Percentiles rank a stretch among this genome's conserved stretches.
phyloP scores from a whole-genome alignment of 1,140 invertebrate species.

The Drosophila sp. region DNA sequence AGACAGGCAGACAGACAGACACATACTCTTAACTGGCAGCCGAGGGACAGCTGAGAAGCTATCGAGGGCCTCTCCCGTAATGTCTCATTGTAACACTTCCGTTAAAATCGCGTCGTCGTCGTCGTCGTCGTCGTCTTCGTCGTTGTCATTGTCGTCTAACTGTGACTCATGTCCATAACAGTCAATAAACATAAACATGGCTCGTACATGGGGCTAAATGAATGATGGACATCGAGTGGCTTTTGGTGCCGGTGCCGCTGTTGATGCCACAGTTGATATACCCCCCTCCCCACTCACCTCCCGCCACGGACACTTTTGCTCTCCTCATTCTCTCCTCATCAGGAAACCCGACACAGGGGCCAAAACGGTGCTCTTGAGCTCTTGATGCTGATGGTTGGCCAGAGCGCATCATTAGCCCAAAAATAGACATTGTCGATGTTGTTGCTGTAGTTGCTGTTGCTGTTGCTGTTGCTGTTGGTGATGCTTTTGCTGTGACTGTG shows the following conservation, averaged over 20 bases:
- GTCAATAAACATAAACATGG: slow-evolving; percentile 83
- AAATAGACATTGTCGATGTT: slow-evolving; percentile 66
- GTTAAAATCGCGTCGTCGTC: slow-evolving; percentile 72
- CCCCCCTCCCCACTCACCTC: neutral
- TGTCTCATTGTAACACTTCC: slow-evolving; percentile 81
- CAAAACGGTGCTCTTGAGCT: slow-evolving; percentile 1
- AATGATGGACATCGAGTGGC: slow-evolving; percentile 81
- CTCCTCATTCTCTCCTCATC: neutral
- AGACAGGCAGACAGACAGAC: slow-evolving; percentile 48
- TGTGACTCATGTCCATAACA: slow-evolving; percentile 83
- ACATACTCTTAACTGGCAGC: slow-evolving; percentile 37
- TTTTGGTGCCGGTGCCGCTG: slow-evolving; percentile 45
- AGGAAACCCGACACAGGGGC: neutral
- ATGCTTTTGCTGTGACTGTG: neutral
- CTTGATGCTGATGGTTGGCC: slow-evolving; percentile 33
- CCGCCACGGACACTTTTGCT: too few relatives aligned
- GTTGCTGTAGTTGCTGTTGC: neutral
- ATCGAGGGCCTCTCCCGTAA: slow-evolving; percentile 43
- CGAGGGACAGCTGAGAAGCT: slow-evolving; percentile 34
- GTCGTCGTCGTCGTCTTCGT: slow-evolving; percentile 37
- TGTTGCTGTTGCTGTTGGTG: neutral
- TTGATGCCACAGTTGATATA: slow-evolving; percentile 4
- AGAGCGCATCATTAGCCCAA: slow-evolving; percentile 79
- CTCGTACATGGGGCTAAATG: slow-evolving; percentile 71
- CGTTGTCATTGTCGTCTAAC: slow-evolving; percentile 63